phyloP scores from a whole-genome alignment of 2,113 vertebrate species.

The Bos indicus region DNA sequence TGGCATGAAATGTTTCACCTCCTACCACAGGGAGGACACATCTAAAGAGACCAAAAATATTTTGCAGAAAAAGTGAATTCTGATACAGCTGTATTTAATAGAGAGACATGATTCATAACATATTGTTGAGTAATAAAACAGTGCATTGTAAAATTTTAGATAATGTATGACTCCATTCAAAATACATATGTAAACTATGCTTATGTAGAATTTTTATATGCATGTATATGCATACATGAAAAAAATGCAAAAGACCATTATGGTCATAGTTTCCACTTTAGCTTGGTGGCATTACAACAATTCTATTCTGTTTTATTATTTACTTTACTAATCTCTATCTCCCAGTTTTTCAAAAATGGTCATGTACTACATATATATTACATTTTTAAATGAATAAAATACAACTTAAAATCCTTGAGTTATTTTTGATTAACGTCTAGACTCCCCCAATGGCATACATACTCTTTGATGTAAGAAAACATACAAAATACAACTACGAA shows the following conservation, averaged over 20 bases:
- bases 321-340: not conserved
- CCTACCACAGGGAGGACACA: not conserved
- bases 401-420: not conserved
- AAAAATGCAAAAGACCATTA: not conserved
- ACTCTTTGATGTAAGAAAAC: not conserved
- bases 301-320: not conserved
- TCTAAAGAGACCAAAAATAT: not conserved
- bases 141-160: not conserved
- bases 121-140: not conserved
- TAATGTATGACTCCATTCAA: not conserved
- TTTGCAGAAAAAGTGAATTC: not conserved
- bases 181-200: not conserved
- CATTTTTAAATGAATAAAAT: not conserved
- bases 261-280: no score
- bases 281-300: not conserved
- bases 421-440: not conserved
- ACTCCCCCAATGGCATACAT: not conserved
- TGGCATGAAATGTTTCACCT: not conserved
- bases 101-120: not conserved
- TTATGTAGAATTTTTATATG: not conserved
- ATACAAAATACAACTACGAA: not conserved
- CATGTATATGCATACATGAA: not conserved
- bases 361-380: not conserved
- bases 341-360: not conserved
- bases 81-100: not conserved